A percentile compares a stretch with the other conserved stretches of the same genome.
Evolutionary conservation across 2,888 invertebrate species (phyloP).

Genomic region (Elysia crispata): DNA sequence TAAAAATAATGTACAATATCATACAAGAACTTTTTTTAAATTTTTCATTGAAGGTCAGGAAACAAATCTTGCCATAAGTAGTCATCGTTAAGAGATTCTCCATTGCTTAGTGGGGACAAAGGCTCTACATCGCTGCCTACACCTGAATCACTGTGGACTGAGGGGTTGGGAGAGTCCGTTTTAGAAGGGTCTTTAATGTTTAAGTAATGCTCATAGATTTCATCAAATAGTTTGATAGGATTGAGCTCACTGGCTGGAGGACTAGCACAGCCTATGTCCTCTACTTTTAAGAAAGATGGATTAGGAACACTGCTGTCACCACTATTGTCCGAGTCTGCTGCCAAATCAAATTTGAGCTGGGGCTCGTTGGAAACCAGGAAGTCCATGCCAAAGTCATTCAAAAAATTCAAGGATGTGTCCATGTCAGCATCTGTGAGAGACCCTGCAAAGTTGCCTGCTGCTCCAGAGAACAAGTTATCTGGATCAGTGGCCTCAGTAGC

Average conservation of each 20-base stretch:
- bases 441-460: constrained; percentile 32
- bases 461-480: not conserved
- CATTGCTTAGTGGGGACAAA: constrained; percentile 60
- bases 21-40: too few species aligned
- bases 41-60: constrained; percentile 46
- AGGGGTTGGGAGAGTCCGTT: not conserved
- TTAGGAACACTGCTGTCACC: too few species aligned
- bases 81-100: constrained; percentile 56
- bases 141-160: constrained; percentile 62
- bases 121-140: constrained; percentile 61
- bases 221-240: constrained; percentile 43
- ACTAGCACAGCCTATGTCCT: not conserved
- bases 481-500: not conserved
- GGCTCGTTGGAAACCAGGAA: constrained; percentile 4
- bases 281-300: not conserved
- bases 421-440: constrained; percentile 37
- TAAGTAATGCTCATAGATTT: constrained; percentile 47
- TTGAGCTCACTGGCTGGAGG: constrained; percentile 27
- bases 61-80: constrained; percentile 58
- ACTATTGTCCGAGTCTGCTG: not conserved
- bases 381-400: constrained; percentile 35
- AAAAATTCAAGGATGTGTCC: constrained; percentile 39
- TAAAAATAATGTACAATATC: too few species aligned
- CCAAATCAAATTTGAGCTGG: not conserved
- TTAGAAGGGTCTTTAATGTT: constrained; percentile 34